A percentile compares a stretch with the other conserved stretches of the same genome.
These are phyloP conservation scores for Eulemur mongoz DNA, from an alignment of 2,797 vertebrate species.

Conservation along the genomic window DNA sequence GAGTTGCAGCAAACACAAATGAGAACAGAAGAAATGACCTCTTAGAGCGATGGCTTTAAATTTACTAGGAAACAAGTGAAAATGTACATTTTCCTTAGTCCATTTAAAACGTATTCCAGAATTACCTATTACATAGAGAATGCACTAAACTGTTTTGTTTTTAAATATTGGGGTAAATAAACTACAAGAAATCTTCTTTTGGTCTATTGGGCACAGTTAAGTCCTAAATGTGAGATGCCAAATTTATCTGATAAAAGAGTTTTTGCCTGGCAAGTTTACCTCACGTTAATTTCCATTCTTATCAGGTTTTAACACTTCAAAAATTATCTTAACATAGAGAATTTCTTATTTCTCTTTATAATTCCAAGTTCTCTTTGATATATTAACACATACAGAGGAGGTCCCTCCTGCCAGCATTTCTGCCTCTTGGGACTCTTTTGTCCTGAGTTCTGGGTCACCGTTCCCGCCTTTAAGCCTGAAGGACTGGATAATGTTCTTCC, in stretches of 20 bases:
- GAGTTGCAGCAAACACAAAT: slow-evolving; percentile 75
- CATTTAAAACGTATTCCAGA: slow-evolving; percentile 66
- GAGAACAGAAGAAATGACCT: slow-evolving; percentile 74
- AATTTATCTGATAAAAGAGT: slow-evolving; percentile 43
- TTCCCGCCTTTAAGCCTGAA: background rate
- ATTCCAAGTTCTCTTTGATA: slow-evolving; percentile 20
- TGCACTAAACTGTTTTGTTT: slow-evolving; percentile 49
- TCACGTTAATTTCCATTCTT: slow-evolving; percentile 26
- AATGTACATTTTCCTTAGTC: slow-evolving; percentile 55
- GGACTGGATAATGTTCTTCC: background rate
- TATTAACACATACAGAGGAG: background rate
- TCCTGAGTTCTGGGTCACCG: slow-evolving; percentile 11
- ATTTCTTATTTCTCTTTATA: slow-evolving; percentile 32
- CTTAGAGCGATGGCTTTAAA: slow-evolving; percentile 66
- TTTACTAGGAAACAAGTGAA: slow-evolving; percentile 58
- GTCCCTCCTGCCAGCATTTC: background rate
- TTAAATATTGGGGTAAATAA: slow-evolving; percentile 67
- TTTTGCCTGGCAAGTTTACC: slow-evolving; percentile 55
- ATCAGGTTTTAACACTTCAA: slow-evolving; percentile 8
- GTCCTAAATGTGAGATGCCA: slow-evolving; percentile 45
- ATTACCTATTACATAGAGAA: slow-evolving; percentile 57
- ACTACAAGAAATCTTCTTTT: slow-evolving; percentile 43
- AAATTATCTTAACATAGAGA: slow-evolving; percentile 7
- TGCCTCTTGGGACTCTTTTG: background rate
- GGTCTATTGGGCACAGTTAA: background rate